phyloP scores from a whole-genome alignment of 2,113 vertebrate genomes.

The Macaca nemestrina region DNA sequence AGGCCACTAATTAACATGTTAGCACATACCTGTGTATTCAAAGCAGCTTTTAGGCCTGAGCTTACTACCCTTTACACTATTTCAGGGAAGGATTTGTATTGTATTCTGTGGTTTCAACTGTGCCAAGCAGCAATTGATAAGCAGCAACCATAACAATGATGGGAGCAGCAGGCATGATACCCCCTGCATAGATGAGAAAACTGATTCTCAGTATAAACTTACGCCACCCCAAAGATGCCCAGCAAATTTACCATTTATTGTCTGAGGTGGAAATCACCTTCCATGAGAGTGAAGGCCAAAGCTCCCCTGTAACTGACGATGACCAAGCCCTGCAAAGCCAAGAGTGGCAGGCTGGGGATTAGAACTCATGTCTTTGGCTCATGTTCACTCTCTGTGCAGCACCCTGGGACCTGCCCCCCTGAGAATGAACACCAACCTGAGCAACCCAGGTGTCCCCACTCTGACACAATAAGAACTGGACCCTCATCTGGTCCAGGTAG shows the following conservation, averaged over 20 bases:
- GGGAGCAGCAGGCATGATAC: fast-evolving
- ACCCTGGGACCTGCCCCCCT: background rate
- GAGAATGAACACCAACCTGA: background rate
- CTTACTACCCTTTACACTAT: background rate
- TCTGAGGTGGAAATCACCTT: background rate
- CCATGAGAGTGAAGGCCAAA: background rate
- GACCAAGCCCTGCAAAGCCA: background rate
- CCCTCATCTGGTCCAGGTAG: background rate
- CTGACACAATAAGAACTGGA: background rate
- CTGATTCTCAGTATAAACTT: background rate
- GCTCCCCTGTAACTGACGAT: background rate
- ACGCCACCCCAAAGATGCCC: too few species aligned
- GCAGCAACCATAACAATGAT: background rate
- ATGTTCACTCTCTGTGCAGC: fast-evolving
- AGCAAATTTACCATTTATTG: background rate
- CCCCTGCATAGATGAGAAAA: background rate
- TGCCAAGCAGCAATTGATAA: background rate
- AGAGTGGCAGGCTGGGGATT: background rate
- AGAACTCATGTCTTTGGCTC: background rate
- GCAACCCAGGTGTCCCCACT: background rate
- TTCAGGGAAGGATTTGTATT: background rate
- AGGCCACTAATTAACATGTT: background rate
- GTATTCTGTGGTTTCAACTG: background rate
- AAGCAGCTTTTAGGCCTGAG: background rate
- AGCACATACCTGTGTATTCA: background rate